Base-by-base conservation (phyloP, 2,113 vertebrate species). In the Pygoscelis antarcticus region DNA sequence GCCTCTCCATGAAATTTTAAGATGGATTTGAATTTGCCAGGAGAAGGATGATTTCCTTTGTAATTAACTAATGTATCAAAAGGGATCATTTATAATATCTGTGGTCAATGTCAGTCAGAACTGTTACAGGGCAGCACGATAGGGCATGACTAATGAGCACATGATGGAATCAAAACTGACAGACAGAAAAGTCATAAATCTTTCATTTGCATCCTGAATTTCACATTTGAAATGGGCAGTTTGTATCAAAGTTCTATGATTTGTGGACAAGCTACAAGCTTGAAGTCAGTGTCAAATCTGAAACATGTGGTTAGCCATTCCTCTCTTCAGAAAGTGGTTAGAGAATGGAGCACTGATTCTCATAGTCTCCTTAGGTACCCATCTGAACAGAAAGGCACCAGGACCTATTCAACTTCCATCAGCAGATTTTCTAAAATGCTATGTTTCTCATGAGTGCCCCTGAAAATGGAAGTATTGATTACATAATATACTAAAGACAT, bases 1-100 rank as follows among this genome's bases (percentile, higher is more conserved):
- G 88, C 36, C 18, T 96, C 52, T 92, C 65, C 83, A 83, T 86
- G 70, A 97, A 92, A 93, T 92, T 97, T 88, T 97, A 96, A 97
- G 88, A 96, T 61, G 47, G 82, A 94, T 95, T 96, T 96, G 65
- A 96, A 95, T 96, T 96, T 80, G n/a, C 71, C 64, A 76, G 29
- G 27, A 96, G 80, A 96, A 88, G 58, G 58, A 79, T 92, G n/a
- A 96, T 89, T 96, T 97, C 58, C 94, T 88, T 86, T 68, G 61
- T 96, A 97, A 96, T 97, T 83, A 96, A 93, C 71, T 96, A 93
- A 96, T 91, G 60, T 78, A 95, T 93, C 93, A 95, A 96, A 97
- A 96, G 60, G 65, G 62, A 66, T 92, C 29, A 91, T 94, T 93
- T 97, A 77, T 95, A 97, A 69, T 71, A 94, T 94, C 66, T 84